Base-by-base conservation (phyloP, 2,113 vertebrate genomes). In the Otus sunia region DNA sequence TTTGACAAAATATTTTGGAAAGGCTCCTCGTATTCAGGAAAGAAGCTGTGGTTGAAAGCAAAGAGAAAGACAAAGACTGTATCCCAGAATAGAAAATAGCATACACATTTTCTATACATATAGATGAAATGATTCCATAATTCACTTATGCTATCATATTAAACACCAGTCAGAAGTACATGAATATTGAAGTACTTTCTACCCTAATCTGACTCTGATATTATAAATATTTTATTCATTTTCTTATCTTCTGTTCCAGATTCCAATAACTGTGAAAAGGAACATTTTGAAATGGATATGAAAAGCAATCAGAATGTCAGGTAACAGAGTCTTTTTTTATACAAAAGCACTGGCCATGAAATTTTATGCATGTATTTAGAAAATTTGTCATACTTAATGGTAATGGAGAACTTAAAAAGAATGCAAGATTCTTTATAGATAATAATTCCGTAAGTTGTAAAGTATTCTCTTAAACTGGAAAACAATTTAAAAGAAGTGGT, bases 221-320 rank as follows among this genome's bases (percentile, higher is more conserved):
- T 93, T 87, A 92, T 90, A 92, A 86, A 95, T 97, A 86, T 84
- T 94, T 96, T 94, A 96, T 95, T 94, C 74, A 7, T 95, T 97
- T 97, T 97, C 95, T 95, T 97, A 55, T 97, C 80, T 97, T 98
- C 97, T 97, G 53, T 95, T 93, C 96, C 96, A 98, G 98, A 97
- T 90, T 97, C 66, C 97, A 97, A 83, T 94, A 96, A 95, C 88
- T 97, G 81, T 94, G 96, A 98, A 96, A 95, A 97, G 87, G 96
- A 92, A 95, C 72, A 74, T 92, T 95, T 97, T 76, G 95, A 97
- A 87, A 79, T 95, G 95, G 93, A 96, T 95, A 78, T 94, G 83
- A 97, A 98, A 93, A 96, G 88, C 88, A 97, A 97, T 89, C 94
- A 96, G 90, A 95, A 43, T 85, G 94, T 96, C 97, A 98, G 98